A percentile compares a stretch with the other conserved stretches of the same genome.
These are phyloP conservation scores for Tholera decimalis DNA, from an alignment of 2,888 invertebrate species.

Conservation along the genomic window DNA sequence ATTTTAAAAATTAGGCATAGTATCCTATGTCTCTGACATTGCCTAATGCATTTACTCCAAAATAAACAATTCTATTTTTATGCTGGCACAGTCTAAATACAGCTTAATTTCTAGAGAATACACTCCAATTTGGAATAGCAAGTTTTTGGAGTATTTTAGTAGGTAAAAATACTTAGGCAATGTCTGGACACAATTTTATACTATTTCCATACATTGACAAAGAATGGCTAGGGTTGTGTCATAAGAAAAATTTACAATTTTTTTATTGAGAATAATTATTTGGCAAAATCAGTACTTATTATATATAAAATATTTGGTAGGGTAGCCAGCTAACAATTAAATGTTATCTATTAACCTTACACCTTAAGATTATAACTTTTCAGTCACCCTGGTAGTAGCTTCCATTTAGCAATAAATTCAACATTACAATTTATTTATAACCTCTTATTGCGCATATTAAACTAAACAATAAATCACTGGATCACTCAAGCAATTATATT, in stretches of 20 bases:
- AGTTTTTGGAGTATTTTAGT: background rate
- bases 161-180: too few relatives aligned
- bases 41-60: constrained; percentile 1
- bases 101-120: background rate
- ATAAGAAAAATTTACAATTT: background rate
- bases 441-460: background rate
- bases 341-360: background rate
- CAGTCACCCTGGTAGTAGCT: background rate
- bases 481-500: constrained; percentile 2
- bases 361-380: constrained; percentile 1
- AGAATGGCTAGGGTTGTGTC: constrained; percentile 9
- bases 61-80: constrained; percentile 6
- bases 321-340: background rate
- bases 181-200: constrained; percentile 4
- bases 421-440: background rate
- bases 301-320: background rate
- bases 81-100: background rate
- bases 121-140: background rate
- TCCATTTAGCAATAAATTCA: background rate
- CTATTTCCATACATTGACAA: constrained; percentile 2
- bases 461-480: background rate
- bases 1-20: constrained; percentile 3
- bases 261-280: background rate
- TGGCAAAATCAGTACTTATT: background rate
- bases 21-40: constrained; percentile 5